These are phyloP conservation scores for Leptinotarsa lineolata DNA, from an alignment of 1,140 invertebrate species.

Conservation along the genomic window DNA sequence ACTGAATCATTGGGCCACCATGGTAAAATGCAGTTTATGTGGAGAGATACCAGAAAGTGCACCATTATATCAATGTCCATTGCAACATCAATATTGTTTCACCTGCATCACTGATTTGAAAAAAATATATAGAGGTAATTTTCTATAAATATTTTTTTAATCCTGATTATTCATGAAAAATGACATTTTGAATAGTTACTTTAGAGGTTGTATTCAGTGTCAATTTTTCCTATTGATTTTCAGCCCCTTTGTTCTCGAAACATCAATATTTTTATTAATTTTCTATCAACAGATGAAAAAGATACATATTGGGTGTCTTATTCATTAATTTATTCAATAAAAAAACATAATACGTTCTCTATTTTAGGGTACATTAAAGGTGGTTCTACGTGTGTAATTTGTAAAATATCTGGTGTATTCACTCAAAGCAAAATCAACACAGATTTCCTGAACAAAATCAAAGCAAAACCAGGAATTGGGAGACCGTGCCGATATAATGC, in stretches of 20 bases:
- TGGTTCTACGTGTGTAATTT: slow-evolving; percentile 23
- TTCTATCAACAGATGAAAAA: too few relatives aligned
- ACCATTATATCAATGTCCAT: slow-evolving; percentile 27
- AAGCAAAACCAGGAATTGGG: slow-evolving; percentile 47
- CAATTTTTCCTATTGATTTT: too few relatives aligned
- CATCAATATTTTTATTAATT: too few relatives aligned
- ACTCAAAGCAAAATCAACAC: slow-evolving; percentile 24
- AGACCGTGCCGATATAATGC: slow-evolving; percentile 42
- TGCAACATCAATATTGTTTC: slow-evolving; percentile 25
- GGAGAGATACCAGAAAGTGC: slow-evolving; percentile 23
- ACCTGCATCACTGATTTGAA: slow-evolving; percentile 16
- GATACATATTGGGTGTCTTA: neutral
- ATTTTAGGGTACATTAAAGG: slow-evolving; percentile 20
- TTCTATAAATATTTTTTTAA: too few relatives aligned
- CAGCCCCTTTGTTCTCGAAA: too few relatives aligned
- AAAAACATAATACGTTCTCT: neutral
- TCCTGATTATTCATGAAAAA: too few relatives aligned
- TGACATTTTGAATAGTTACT: too few relatives aligned
- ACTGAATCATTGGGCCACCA: slow-evolving; percentile 25
- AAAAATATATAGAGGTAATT: slow-evolving; percentile 17
- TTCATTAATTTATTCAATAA: neutral
- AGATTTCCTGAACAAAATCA: slow-evolving; percentile 31
- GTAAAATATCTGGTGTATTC: slow-evolving; percentile 22
- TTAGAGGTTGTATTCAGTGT: too few relatives aligned
- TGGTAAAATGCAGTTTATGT: slow-evolving; percentile 29